Conservation (phyloP, 2,797 vertebrate species). For the Tenualosa ilisha region DNA sequence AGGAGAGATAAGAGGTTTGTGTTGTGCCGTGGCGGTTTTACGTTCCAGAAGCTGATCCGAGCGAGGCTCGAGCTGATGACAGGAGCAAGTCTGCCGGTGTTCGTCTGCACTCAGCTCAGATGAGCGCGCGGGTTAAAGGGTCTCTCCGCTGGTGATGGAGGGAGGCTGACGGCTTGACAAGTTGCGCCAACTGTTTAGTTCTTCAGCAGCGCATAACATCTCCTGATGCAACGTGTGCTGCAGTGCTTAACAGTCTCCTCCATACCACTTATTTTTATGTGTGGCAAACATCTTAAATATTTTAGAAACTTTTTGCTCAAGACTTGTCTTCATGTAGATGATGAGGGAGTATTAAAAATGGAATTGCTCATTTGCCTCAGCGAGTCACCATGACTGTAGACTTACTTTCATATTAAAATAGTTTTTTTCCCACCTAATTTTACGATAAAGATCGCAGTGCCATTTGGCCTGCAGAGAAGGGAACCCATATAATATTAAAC, state of each 20-base stretch:
- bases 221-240: too few relatives aligned
- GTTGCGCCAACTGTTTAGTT: background rate
- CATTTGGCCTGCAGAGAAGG: background rate
- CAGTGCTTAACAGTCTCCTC: too few relatives aligned
- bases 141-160: background rate
- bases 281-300: too few relatives aligned
- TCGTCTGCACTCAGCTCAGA: background rate
- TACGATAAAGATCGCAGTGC: background rate
- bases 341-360: too few relatives aligned
- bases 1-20: background rate
- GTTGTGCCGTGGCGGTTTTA: constrained; percentile 1
- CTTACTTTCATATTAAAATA: too few relatives aligned
- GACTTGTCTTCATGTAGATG: background rate
- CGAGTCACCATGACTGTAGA: too few relatives aligned
- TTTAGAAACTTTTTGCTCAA: background rate
- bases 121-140: background rate
- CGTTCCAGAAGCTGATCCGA: background rate
- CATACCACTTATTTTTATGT: background rate
- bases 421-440: background rate
- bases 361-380: too few relatives aligned
- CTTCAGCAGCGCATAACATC: too few relatives aligned
- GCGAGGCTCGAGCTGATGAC: background rate
- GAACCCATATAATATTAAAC: background rate
- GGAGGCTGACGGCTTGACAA: background rate
- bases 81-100: background rate